Conservation (phyloP, 2,888 invertebrate species). For the Torymus texanus region DNA sequence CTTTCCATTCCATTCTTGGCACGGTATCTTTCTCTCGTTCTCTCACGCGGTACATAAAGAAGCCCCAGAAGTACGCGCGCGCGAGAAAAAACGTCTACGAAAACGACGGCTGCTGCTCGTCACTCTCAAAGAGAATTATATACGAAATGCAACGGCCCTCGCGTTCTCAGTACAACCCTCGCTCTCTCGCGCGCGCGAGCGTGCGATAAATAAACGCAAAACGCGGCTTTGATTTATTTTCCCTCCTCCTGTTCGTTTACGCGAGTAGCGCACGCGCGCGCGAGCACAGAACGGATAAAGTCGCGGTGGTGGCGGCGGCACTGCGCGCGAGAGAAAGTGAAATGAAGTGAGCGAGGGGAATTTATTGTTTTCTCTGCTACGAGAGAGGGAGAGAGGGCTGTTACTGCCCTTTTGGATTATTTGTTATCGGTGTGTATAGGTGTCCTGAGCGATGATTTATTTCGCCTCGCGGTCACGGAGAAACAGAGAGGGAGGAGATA, state of each 20-base stretch:
- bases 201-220: slow-evolving; percentile 53
- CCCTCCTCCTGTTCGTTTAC: slow-evolving; percentile 54
- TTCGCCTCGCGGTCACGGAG: background rate
- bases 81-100: too few species aligned
- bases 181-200: slow-evolving; percentile 43
- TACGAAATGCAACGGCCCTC: slow-evolving; percentile 5
- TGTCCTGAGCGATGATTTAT: slow-evolving; percentile 23
- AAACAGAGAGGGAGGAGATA: background rate
- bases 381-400: too few species aligned
- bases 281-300: too few species aligned
- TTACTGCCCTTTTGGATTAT: slow-evolving; percentile 25
- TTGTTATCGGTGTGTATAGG: slow-evolving; percentile 27
- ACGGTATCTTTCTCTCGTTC: slow-evolving; percentile 35
- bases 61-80: too few species aligned
- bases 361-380: slow-evolving; percentile 46
- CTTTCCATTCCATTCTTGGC: too few species aligned
- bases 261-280: slow-evolving; percentile 43
- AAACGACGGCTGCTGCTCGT: too few species aligned
- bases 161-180: slow-evolving; percentile 32
- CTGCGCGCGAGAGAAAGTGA: slow-evolving; percentile 31
- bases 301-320: too few species aligned
- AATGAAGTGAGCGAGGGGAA: slow-evolving; percentile 32
- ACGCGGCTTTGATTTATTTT: slow-evolving; percentile 59
- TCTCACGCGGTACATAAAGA: slow-evolving; percentile 25
- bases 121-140: slow-evolving; percentile 31